Evolutionary conservation across 2,888 invertebrate species (phyloP).

Genomic region (Rosalia funebris): DNA sequence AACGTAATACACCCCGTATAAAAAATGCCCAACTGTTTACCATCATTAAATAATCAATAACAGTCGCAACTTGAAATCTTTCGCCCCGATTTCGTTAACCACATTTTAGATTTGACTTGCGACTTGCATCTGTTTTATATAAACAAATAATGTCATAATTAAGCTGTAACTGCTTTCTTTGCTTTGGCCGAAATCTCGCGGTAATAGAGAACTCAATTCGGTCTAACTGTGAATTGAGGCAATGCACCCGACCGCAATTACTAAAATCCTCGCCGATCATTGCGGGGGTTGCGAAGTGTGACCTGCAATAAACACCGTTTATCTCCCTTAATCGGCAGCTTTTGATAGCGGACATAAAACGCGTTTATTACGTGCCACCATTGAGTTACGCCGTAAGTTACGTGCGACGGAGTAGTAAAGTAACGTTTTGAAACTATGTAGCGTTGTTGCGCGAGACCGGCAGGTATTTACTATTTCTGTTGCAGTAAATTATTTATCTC

Average conservation of each 20-base stretch:
- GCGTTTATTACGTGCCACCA: slow-evolving; percentile 9
- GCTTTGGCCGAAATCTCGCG: neutral
- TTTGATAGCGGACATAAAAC: slow-evolving; percentile 18
- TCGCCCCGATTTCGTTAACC: neutral
- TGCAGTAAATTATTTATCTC: neutral
- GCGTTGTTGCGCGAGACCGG: neutral
- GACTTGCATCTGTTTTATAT: neutral
- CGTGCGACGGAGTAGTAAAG: neutral
- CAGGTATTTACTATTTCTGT: slow-evolving; percentile 2
- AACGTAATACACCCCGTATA: too few species aligned
- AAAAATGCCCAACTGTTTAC: too few species aligned
- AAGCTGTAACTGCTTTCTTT: neutral
- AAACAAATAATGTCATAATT: neutral
- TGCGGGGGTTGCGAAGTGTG: neutral
- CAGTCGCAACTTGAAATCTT: neutral
- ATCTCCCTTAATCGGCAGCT: slow-evolving; percentile 12
- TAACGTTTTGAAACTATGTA: slow-evolving; percentile 18
- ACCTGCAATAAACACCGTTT: slow-evolving; percentile 8
- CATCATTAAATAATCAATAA: neutral
- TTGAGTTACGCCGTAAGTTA: slow-evolving; percentile 11
- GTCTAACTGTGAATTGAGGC: neutral
- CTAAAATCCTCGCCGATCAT: neutral
- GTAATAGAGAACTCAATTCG: neutral
- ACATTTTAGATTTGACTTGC: neutral
- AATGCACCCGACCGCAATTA: slow-evolving; percentile 1